Evolutionary conservation across 2,888 invertebrate genomes (phyloP).

Genomic region (Trisateles emortualis): DNA sequence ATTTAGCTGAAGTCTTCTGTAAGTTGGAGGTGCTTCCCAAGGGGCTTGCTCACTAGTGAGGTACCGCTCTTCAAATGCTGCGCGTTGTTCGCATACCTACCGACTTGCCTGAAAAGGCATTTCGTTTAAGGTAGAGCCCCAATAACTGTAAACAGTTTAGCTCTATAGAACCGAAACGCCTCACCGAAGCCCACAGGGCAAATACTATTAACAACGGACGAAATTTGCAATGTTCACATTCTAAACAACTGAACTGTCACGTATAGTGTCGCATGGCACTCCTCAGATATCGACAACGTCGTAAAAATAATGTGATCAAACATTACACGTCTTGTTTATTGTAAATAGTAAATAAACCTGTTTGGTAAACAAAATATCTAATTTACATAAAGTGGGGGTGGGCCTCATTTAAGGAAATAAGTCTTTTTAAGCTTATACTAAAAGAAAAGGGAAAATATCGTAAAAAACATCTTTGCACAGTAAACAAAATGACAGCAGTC

Average conservation of each 20-base stretch:
- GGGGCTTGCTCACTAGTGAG: no score
- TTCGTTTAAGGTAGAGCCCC: no score
- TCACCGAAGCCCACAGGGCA: not conserved
- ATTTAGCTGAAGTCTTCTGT: no score
- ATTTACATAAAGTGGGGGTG: slow-evolving; percentile 40
- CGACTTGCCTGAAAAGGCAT: no score
- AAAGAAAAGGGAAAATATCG: slow-evolving; percentile 38
- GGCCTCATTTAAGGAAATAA: slow-evolving; percentile 13
- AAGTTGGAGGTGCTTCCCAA: not conserved
- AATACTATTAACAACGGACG: slow-evolving; percentile 2
- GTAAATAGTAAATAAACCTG: slow-evolving; percentile 34
- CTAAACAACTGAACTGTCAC: slow-evolving; percentile 13
- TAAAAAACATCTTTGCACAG: slow-evolving; percentile 37
- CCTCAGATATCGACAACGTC: slow-evolving; percentile 28
- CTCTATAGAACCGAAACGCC: slow-evolving; percentile 6
- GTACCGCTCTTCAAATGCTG: no score
- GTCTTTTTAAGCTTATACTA: slow-evolving; percentile 32
- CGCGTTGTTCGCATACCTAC: no score
- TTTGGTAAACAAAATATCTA: slow-evolving; percentile 47
- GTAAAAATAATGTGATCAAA: slow-evolving; percentile 37
- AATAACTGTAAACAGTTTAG: no score
- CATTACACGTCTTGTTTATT: slow-evolving; percentile 38
- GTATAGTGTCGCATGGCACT: slow-evolving; percentile 12
- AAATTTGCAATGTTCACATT: slow-evolving; percentile 16
- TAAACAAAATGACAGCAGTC: slow-evolving; percentile 34